These are phyloP conservation scores for Altica lythri DNA, from an alignment of 2,888 invertebrate genomes.

Conservation along the genomic window DNA sequence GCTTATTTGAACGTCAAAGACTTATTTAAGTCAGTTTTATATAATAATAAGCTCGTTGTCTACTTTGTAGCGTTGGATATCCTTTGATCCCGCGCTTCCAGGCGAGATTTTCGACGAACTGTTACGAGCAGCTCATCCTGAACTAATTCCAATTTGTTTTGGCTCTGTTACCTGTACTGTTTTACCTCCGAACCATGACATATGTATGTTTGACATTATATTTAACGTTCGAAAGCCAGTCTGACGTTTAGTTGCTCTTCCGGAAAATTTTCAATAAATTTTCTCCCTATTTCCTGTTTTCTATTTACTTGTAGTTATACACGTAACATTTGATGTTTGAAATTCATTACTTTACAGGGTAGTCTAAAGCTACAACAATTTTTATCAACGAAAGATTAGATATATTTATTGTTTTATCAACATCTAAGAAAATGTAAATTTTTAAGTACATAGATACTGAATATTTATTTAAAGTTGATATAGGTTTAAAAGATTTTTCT, in stretches of 20 bases:
- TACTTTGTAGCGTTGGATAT: constrained; percentile 51
- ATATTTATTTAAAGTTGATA: too few species aligned
- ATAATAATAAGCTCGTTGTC: constrained; percentile 52
- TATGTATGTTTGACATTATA: not conserved
- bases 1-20: constrained; percentile 51
- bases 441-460: too few species aligned
- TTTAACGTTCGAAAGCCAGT: constrained; percentile 2
- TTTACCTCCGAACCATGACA: constrained; percentile 4
- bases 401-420: too few species aligned
- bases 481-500: too few species aligned
- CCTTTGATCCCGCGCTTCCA: constrained; percentile 53
- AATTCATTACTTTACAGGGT: too few species aligned
- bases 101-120: constrained; percentile 45
- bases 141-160: constrained; percentile 53
- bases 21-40: constrained; percentile 52
- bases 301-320: too few species aligned
- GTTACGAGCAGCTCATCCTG: constrained; percentile 45
- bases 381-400: too few species aligned
- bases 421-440: too few species aligned
- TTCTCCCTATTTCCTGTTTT: too few species aligned
- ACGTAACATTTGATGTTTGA: too few species aligned
- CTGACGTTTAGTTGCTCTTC: not conserved
- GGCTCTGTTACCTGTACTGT: constrained; percentile 13
- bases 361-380: too few species aligned
- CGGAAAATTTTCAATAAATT: constrained; percentile 6